These are phyloP conservation scores for Eurytoma adleriae DNA, from an alignment of 2,888 invertebrate species.

Conservation along the genomic window DNA sequence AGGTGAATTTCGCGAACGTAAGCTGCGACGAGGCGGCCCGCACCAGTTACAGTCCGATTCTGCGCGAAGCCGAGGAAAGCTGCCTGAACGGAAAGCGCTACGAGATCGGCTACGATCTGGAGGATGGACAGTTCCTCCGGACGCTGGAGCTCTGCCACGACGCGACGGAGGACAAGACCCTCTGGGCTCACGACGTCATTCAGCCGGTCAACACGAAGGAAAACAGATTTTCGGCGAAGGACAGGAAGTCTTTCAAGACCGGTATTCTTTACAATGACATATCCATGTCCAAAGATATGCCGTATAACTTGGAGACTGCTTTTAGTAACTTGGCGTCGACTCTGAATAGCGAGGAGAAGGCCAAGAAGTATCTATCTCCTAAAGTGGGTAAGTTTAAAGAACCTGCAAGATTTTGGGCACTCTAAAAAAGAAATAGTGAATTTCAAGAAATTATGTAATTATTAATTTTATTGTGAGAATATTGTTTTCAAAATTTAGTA, in stretches of 20 bases:
- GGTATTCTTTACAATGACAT: slow-evolving; percentile 20
- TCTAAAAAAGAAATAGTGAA: too few relatives aligned
- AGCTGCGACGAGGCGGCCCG: slow-evolving; percentile 29
- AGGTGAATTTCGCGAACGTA: slow-evolving; percentile 17
- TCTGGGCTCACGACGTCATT: slow-evolving; percentile 78
- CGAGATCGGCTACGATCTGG: slow-evolving; percentile 43
- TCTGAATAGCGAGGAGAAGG: slow-evolving; percentile 62
- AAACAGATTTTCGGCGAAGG: background rate
- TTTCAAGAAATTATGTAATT: too few relatives aligned
- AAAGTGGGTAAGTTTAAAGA: background rate
- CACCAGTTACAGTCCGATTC: slow-evolving; percentile 29
- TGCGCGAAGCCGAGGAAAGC: background rate
- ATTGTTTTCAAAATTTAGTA: too few relatives aligned
- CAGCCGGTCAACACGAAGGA: slow-evolving; percentile 59
- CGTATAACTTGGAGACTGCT: slow-evolving; percentile 23
- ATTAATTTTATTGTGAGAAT: too few relatives aligned
- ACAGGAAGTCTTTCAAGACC: slow-evolving; percentile 20
- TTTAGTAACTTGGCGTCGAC: background rate
- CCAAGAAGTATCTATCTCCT: slow-evolving; percentile 19
- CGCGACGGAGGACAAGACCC: slow-evolving; percentile 75
- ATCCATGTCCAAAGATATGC: slow-evolving; percentile 63
- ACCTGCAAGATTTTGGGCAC: too few relatives aligned
- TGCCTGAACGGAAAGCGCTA: slow-evolving; percentile 30
- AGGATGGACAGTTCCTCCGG: slow-evolving; percentile 9
- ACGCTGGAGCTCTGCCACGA: slow-evolving; percentile 79